Evolutionary conservation across 2,797 vertebrate species (phyloP), one percentile per base, ranked within the genome.

Genomic region (Acanthurus lineatus): DNA sequence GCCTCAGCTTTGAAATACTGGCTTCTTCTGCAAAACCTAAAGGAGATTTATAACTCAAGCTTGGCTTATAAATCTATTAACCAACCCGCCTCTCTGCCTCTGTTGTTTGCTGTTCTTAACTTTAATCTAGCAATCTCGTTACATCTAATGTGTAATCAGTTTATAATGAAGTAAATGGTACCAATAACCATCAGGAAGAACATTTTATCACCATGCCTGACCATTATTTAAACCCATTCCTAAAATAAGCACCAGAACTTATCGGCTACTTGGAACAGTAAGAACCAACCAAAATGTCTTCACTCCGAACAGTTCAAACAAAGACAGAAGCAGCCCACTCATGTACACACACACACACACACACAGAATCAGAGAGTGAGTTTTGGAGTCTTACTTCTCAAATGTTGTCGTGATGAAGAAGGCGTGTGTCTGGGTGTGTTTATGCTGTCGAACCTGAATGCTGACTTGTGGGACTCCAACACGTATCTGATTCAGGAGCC

Each of bases 321-420:
- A 45, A 77, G 49, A 63, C 22, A 62, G 20, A 47, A 51, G 6
- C 19, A 64, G 54, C n/a, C 57, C 66, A 64, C 52, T 28, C 53
- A 74, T 5, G 3, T 56, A 48, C 3, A 7, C 22, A 47, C 12
- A 28, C 42, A 54, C 40, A 57, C 32, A 62, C 44, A 38, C 51
- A 53, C 49, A 52, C 67, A 76, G 3, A 63, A 19, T 19, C 20
- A 35, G 22, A 57, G 48, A 10, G 17, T 60, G 51, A 59, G 19
- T 32, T 65, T 64, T 1, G 4, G 58, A 38, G 19, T 90, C 95
- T 88, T 91, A 96, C 97, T 97, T 97, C 91, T 97, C 96, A 8
- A 97, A 97, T 0, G 96, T 95, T 17, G 97, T 96, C 0, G 97
- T 97, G 94, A 98, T 96, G 63, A 97, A 98, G 95, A 98, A 97